phyloP scores from a whole-genome alignment of 30 jellyfish, hydroid and myxozoan genomes.

The Pseudorhiza aurosa region DNA sequence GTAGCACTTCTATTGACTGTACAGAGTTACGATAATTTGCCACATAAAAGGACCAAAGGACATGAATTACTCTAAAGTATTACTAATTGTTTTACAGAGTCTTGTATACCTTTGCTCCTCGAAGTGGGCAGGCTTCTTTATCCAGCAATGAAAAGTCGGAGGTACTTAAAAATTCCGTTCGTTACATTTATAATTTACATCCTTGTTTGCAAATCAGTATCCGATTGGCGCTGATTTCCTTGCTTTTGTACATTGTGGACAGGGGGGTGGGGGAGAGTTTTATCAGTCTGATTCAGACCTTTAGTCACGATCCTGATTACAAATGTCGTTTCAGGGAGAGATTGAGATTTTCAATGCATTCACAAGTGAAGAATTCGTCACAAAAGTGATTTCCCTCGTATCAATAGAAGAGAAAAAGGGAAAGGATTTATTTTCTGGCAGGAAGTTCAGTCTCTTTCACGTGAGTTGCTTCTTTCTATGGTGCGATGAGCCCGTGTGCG shows the following conservation, averaged over 20 bases:
- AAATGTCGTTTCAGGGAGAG: slow-evolving; percentile 72
- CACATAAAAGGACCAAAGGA: too few relatives aligned
- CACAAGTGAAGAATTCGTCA: slow-evolving; percentile 55
- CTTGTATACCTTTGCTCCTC: slow-evolving; percentile 23
- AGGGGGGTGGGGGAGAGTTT: neutral
- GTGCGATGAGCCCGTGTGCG: too few relatives aligned
- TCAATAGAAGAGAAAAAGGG: slow-evolving; percentile 93
- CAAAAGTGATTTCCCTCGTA: slow-evolving; percentile 73
- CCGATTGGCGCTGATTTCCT: too few relatives aligned
- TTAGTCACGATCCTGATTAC: neutral
- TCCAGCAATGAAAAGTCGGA: too few relatives aligned
- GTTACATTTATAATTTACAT: too few relatives aligned
- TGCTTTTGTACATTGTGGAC: neutral
- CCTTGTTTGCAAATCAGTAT: too few relatives aligned
- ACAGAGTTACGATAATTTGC: too few relatives aligned
- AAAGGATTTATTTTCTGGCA: slow-evolving; percentile 74
- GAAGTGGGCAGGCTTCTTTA: neutral
- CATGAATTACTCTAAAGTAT: too few relatives aligned
- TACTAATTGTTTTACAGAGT: slow-evolving; percentile 3
- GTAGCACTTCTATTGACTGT: too few relatives aligned
- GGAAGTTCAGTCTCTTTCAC: slow-evolving; percentile 54
- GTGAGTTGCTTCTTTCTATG: slow-evolving; percentile 42
- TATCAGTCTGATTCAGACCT: neutral
- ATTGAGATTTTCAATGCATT: slow-evolving; percentile 51
- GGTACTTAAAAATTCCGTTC: too few relatives aligned